phyloP scores from a whole-genome alignment of 2,888 invertebrate species.

The Syrista parreyssii region DNA sequence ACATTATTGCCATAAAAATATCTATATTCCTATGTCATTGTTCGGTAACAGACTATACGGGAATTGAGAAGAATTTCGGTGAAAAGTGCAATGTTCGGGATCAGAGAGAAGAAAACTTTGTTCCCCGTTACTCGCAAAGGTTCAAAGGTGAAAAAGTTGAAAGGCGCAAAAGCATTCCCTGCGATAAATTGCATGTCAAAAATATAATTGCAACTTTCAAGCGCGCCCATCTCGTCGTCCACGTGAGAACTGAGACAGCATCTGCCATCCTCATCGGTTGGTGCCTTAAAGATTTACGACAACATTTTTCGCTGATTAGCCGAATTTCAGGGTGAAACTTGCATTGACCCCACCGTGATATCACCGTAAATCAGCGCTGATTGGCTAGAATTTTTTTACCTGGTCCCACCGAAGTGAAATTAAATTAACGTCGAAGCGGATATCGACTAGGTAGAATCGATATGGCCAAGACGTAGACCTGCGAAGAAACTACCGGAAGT shows the following conservation, averaged over 20 bases:
- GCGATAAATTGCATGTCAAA: constrained; percentile 32
- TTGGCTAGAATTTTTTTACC: neutral
- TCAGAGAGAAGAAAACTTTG: neutral
- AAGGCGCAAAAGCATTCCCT: neutral
- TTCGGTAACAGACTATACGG: neutral
- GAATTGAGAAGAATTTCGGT: neutral
- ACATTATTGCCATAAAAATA: neutral
- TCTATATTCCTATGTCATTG: neutral
- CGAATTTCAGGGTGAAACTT: neutral
- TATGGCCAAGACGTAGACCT: neutral
- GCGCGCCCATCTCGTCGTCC: neutral
- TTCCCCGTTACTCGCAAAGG: neutral
- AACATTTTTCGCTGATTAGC: constrained; percentile 21
- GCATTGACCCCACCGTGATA: neutral
- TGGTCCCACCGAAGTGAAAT: neutral
- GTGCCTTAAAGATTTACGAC: constrained; percentile 20
- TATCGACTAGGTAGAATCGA: constrained; percentile 5
- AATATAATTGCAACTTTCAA: constrained; percentile 31
- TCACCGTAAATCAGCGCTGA: constrained; percentile 10
- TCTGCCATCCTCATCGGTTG: neutral
- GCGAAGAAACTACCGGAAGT: neutral
- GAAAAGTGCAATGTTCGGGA: neutral
- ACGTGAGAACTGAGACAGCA: neutral
- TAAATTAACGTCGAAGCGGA: constrained; percentile 2
- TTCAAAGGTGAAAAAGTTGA: neutral